phyloP scores from a whole-genome alignment of 2,888 invertebrate genomes.

The Candidula unifasciata region DNA sequence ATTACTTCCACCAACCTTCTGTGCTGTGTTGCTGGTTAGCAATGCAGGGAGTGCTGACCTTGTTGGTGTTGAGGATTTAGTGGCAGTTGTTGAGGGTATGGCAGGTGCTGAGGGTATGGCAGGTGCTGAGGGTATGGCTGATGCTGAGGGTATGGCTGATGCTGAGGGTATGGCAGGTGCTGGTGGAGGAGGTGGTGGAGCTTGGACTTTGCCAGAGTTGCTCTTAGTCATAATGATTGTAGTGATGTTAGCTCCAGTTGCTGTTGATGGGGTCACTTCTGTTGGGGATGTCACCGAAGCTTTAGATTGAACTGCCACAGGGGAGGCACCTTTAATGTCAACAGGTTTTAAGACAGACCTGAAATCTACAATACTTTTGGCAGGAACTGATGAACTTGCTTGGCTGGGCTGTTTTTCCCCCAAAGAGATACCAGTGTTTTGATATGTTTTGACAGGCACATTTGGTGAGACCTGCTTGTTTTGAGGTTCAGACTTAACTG shows the following conservation, averaged over 20 bases:
- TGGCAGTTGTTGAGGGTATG: conserved; percentile 30
- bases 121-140: conserved; percentile 18
- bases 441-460: conserved; percentile 25
- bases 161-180: conserved; percentile 35
- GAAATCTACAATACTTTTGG: conserved; percentile 23
- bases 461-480: conserved; percentile 5
- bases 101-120: conserved; percentile 25
- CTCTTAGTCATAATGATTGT: conserved; percentile 25
- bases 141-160: conserved; percentile 21
- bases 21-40: conserved; percentile 34
- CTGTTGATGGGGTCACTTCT: neutral
- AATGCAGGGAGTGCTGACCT: conserved; percentile 35
- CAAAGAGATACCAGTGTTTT: conserved; percentile 7
- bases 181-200: conserved; percentile 47
- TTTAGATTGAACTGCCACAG: conserved; percentile 20
- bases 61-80: conserved; percentile 12
- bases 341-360: conserved; percentile 36
- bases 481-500: conserved; percentile 10
- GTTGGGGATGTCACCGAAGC: neutral
- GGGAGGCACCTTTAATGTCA: neutral
- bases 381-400: neutral
- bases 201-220: conserved; percentile 32
- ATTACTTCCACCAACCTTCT: neutral
- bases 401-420: neutral
- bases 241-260: neutral